phyloP scores from a whole-genome alignment of 2,888 invertebrate genomes.

The Cosmia pyralina region DNA sequence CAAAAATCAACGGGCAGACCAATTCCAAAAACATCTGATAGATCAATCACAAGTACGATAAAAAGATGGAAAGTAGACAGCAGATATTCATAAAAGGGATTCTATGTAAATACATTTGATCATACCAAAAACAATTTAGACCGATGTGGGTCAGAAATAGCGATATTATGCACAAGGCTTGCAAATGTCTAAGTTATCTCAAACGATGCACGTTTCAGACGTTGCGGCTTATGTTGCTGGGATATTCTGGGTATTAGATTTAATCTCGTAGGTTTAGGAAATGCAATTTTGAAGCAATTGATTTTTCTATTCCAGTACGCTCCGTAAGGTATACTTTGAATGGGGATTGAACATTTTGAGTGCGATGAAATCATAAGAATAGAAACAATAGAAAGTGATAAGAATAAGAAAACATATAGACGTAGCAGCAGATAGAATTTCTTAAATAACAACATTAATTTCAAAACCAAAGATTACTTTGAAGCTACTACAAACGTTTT shows the following conservation, averaged over 20 bases:
- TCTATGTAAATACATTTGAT: constrained; percentile 5
- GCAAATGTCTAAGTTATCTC: constrained; percentile 30
- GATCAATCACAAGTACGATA: neutral
- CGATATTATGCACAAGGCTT: constrained; percentile 30
- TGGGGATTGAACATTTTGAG: constrained; percentile 15
- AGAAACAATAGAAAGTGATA: neutral
- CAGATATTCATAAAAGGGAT: neutral
- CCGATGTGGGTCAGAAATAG: constrained; percentile 26
- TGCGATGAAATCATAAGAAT: neutral
- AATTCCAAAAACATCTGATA: neutral
- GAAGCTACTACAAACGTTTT: neutral
- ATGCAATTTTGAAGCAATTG: constrained; percentile 44
- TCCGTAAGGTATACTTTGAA: neutral
- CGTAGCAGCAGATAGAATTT: neutral
- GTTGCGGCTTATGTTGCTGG: constrained; percentile 30
- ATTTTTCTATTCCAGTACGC: constrained; percentile 28
- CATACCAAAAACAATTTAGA: constrained; percentile 20
- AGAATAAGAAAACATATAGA: neutral
- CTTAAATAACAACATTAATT: neutral
- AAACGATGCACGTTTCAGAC: constrained; percentile 31
- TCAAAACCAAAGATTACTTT: neutral
- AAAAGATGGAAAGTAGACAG: neutral
- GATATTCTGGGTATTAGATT: constrained; percentile 44
- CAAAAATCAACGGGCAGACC: neutral
- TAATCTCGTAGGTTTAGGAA: constrained; percentile 36